Percentiles rank a stretch among this genome's conserved stretches.
phyloP scores from a whole-genome alignment of 2,888 invertebrate species.

The Drosophila formosana region DNA sequence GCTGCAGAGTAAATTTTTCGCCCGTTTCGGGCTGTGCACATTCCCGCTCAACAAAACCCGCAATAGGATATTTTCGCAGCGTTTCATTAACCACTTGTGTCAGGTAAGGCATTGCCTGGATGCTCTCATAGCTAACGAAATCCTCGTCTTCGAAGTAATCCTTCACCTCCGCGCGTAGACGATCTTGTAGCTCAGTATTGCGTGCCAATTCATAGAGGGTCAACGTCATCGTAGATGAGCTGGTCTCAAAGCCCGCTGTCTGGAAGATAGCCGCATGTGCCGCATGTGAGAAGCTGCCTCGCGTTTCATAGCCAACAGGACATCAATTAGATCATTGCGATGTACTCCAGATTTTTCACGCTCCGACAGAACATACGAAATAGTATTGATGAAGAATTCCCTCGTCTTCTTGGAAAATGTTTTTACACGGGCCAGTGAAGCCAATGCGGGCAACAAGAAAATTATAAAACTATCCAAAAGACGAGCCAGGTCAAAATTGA shows the following conservation, averaged over 20 bases:
- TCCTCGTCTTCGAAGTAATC: conserved; percentile 5
- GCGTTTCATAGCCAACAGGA: conserved; percentile 13
- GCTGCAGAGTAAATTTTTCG: conserved; percentile 15
- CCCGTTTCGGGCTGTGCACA: conserved; percentile 4
- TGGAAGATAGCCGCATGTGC: conserved; percentile 62
- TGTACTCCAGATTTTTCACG: conserved; percentile 20
- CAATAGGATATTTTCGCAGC: conserved; percentile 70
- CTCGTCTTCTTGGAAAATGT: conserved; percentile 11
- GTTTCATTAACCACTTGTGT: conserved; percentile 80
- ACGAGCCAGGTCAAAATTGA: conserved; percentile 4
- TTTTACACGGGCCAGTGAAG: conserved; percentile 7
- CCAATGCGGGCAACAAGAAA: conserved; percentile 8
- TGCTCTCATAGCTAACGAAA: conserved; percentile 27
- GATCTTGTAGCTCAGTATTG: conserved; percentile 5
- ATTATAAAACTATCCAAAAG: conserved; percentile 3
- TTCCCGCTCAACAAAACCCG: conserved; percentile 13
- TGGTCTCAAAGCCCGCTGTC: conserved; percentile 76
- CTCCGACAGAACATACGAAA: conserved; percentile 3
- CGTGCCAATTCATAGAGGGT: conserved; percentile 13
- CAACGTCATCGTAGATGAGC: conserved; percentile 50
- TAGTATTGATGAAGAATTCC: conserved; percentile 6
- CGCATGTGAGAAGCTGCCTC: conserved; percentile 1
- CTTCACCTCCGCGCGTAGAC: conserved; percentile 10
- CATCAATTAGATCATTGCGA: conserved; percentile 21
- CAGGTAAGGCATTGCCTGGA: conserved; percentile 83